These are phyloP conservation scores for Habroteleia sp. DNA, from an alignment of 2,888 invertebrate species.

Conservation along the genomic window DNA sequence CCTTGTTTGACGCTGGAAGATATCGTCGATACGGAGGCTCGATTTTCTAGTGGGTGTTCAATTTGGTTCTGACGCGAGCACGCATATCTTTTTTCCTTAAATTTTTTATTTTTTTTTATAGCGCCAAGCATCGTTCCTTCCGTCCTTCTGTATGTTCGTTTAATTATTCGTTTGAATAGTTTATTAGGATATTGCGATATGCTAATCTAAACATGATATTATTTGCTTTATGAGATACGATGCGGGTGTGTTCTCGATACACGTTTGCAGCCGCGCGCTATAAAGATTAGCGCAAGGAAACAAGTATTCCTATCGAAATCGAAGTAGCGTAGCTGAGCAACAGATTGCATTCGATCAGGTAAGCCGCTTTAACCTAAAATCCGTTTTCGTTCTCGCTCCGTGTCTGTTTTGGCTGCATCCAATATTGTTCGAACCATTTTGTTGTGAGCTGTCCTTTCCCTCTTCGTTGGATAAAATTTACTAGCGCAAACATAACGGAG, in stretches of 20 bases:
- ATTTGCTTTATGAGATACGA: constrained; percentile 33
- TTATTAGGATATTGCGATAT: constrained; percentile 13
- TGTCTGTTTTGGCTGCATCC: constrained; percentile 51
- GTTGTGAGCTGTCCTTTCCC: constrained; percentile 51
- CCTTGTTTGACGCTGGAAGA: constrained; percentile 46
- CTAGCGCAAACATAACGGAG: constrained; percentile 61
- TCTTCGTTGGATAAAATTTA: constrained; percentile 59
- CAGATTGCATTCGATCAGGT: constrained; percentile 65
- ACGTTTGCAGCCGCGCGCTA: constrained; percentile 24
- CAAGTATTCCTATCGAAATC: constrained; percentile 60
- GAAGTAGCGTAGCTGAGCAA: constrained; percentile 63
- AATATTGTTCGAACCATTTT: constrained; percentile 52
- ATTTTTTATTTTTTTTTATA: no score
- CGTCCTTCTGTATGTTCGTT: not conserved
- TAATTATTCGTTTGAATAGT: constrained; percentile 2
- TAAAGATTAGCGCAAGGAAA: constrained; percentile 51
- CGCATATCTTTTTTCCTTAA: constrained; percentile 1
- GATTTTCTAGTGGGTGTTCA: constrained; percentile 51
- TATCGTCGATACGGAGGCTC: constrained; percentile 39
- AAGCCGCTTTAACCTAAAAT: constrained; percentile 67
- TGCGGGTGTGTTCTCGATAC: constrained; percentile 26
- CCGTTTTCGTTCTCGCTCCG: constrained; percentile 63
- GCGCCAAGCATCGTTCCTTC: no score
- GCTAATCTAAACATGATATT: constrained; percentile 26
- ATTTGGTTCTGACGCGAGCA: constrained; percentile 8